These are phyloP conservation scores for Nomada lathburiana DNA, from an alignment of 2,888 invertebrate genomes.

Conservation along the genomic window DNA sequence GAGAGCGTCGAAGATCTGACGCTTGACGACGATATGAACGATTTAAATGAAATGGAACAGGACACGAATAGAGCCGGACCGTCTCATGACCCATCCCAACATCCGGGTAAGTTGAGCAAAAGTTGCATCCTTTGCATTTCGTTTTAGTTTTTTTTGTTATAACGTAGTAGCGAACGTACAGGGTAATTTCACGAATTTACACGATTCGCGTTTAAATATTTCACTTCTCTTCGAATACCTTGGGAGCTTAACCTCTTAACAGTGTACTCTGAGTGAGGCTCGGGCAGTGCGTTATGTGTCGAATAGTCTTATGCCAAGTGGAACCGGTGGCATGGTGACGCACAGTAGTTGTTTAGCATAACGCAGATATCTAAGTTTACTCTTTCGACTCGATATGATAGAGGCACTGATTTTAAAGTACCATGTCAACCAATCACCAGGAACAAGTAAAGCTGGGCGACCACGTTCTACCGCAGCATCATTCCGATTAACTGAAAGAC, in stretches of 20 bases:
- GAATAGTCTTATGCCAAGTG: too few species aligned
- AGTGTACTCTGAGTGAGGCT: too few species aligned
- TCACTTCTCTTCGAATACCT: too few species aligned
- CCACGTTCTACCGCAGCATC: neutral
- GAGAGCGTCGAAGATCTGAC: slow-evolving; percentile 94
- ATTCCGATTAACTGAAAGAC: neutral
- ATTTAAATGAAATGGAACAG: slow-evolving; percentile 89
- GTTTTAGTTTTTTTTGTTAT: slow-evolving; percentile 39
- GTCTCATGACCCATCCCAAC: slow-evolving; percentile 87
- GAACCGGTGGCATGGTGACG: too few species aligned
- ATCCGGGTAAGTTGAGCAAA: slow-evolving; percentile 86
- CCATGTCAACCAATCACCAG: neutral
- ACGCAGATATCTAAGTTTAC: neutral
- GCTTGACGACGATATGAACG: slow-evolving; percentile 90
- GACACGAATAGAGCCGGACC: slow-evolving; percentile 90
- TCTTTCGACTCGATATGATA: neutral
- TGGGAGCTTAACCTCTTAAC: neutral
- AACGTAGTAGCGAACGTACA: slow-evolving; percentile 65
- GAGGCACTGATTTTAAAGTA: neutral
- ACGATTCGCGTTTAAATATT: slow-evolving; percentile 4
- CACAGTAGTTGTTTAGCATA: neutral
- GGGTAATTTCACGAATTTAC: slow-evolving; percentile 55
- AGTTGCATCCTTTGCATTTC: slow-evolving; percentile 22
- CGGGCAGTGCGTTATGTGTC: too few species aligned
- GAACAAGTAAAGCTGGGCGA: neutral